Base-by-base conservation (phyloP, 1,140 invertebrate genomes). In the Brachionus sp. region DNA sequence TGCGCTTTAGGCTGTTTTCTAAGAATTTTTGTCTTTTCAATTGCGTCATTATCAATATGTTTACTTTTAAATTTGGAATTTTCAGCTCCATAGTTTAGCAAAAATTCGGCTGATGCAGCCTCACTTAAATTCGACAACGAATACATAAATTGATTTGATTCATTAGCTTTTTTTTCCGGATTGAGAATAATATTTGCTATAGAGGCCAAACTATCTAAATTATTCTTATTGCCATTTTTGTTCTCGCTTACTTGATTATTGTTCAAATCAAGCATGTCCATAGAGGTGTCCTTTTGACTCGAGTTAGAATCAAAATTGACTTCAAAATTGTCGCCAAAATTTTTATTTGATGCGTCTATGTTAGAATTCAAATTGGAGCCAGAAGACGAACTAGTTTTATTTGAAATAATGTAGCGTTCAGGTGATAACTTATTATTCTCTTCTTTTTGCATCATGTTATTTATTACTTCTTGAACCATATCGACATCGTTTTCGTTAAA, bases 401-500 rank as follows among this genome's bases (percentile, higher is more conserved):
- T 75, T 25, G 70, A 35, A 9, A 46, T 13, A 23, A 46, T 46
- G 44, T 23, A 75, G 2, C 19, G 39, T 9, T 44, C 6, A 2
- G 70, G 70, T 25, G 70, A 46, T 13, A 75, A 50, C 25, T 75
- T 80, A 2, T 12, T 66, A 13, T 23, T 80, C 23, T 80, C 77
- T 62, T 80, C 77, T 13, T 80, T 80, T 80, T 80, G 50, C 4
- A 62, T 42, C 50, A 80, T 80, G n/a, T 80, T 44, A 19, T 80
- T 62, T 13, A 80, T 80, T 29, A 80, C 50, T 29, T 80, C 77
- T 39, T 80, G 77, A 5, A 80, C 77, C 77, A 80, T 80, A n/a
- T 80, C 77, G 9, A 80, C 77, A 29, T 80, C 77, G 62, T 80
- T 80, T 80, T 80, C 77, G 50, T 37, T 53, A 66, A 42, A 80